Percentiles rank a stretch among this genome's conserved stretches.
These are phyloP conservation scores for Achlya flavicornis DNA, from an alignment of 2,888 invertebrate species.

Conservation along the genomic window DNA sequence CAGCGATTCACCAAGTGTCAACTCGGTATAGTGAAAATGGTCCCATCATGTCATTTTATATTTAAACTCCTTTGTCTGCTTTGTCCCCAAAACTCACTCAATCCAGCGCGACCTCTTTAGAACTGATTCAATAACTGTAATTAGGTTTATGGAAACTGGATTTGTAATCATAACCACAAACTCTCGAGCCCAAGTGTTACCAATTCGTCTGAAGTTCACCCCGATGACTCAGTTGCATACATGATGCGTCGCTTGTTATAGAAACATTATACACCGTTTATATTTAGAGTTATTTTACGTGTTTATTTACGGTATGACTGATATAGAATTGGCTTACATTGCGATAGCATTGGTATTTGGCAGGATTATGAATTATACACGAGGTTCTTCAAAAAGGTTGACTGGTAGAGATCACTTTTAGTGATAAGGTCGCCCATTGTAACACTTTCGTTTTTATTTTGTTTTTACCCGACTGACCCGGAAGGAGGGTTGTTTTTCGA, in stretches of 20 bases:
- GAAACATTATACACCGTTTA: conserved; percentile 25
- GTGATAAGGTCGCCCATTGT: too few species aligned
- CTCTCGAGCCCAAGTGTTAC: neutral
- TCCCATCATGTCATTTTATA: too few species aligned
- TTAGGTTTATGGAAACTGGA: neutral
- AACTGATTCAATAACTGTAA: neutral
- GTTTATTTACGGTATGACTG: conserved; percentile 16
- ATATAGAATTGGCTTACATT: conserved; percentile 16
- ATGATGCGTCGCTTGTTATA: conserved; percentile 37
- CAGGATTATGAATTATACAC: neutral
- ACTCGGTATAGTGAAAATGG: too few species aligned
- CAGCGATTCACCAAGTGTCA: too few species aligned
- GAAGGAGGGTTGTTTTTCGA: too few species aligned
- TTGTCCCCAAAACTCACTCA: neutral
- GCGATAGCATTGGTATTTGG: neutral
- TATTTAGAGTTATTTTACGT: conserved; percentile 27
- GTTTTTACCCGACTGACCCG: too few species aligned
- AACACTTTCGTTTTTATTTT: too few species aligned
- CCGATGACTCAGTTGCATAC: neutral
- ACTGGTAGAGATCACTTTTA: too few species aligned
- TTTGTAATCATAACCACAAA: neutral
- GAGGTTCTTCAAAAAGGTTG: neutral
- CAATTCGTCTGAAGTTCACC: neutral
- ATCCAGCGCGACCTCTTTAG: neutral
- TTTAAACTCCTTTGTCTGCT: neutral